Evolutionary conservation across 2,888 invertebrate species (phyloP).

Genomic region (Podotricha telesiphe): DNA sequence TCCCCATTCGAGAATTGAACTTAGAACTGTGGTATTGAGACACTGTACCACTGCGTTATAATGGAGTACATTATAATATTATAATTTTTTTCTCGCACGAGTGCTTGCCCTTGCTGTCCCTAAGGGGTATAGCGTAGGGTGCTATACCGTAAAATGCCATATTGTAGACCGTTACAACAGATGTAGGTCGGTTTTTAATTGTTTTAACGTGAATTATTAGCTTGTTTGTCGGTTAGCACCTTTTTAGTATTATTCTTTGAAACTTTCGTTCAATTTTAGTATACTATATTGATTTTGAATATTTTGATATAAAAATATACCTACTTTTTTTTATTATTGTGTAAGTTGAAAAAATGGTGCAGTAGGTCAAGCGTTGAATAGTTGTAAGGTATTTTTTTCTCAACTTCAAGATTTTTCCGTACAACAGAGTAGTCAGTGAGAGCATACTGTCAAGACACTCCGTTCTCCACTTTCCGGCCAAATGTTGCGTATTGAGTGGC

Average conservation of each 20-base stretch:
- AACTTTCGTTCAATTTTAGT: neutral
- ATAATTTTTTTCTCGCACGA: conserved; percentile 37
- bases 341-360: no score
- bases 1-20: neutral
- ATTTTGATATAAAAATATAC: no score
- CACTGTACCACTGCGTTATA: neutral
- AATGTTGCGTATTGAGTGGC: no score
- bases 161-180: conserved; percentile 58
- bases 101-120: conserved; percentile 33
- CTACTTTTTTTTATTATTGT: no score
- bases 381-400: no score
- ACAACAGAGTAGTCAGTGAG: no score
- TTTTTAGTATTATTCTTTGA: conserved; percentile 28
- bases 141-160: conserved; percentile 57
- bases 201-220: conserved; percentile 42
- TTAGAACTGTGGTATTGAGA: neutral
- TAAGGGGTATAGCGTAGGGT: conserved; percentile 38
- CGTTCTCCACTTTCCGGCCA: no score
- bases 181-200: conserved; percentile 57
- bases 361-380: no score
- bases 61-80: neutral
- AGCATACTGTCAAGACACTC: neutral
- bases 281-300: neutral
- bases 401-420: no score
- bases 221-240: conserved; percentile 38